Conservation (phyloP, 2,888 invertebrate species). For the Troides helena region DNA sequence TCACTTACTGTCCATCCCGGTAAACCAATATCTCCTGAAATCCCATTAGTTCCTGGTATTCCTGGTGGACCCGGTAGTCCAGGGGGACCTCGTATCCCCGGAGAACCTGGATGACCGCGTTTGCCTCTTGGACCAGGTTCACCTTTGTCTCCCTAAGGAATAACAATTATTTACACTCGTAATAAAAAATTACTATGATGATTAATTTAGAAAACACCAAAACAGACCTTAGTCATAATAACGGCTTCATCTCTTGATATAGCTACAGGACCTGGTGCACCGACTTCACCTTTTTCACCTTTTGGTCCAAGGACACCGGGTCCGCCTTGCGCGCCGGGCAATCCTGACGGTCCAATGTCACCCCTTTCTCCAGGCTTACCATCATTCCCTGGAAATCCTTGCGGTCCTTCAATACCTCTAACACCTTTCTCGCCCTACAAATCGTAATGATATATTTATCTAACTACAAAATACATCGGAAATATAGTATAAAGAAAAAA, state of each 20-base stretch:
- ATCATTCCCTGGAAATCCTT: constrained; percentile 83
- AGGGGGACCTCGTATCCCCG: constrained; percentile 88
- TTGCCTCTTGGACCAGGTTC: constrained; percentile 70
- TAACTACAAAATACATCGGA: no score
- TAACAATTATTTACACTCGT: not conserved
- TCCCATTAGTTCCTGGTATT: constrained; percentile 84
- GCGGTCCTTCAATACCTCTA: constrained; percentile 82
- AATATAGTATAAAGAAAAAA: no score
- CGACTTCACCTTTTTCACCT: constrained; percentile 86
- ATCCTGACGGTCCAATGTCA: constrained; percentile 85
- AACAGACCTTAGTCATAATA: constrained; percentile 77
- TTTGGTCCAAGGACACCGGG: constrained; percentile 83
- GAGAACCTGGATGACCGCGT: constrained; percentile 89
- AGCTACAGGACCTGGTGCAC: constrained; percentile 84
- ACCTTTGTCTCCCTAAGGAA: constrained; percentile 60
- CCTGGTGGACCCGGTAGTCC: constrained; percentile 86
- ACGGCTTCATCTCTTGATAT: constrained; percentile 81
- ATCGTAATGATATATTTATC: not conserved
- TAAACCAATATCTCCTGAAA: constrained; percentile 86
- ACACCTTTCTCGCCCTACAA: constrained; percentile 82
- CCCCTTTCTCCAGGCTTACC: constrained; percentile 84
- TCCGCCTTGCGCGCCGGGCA: constrained; percentile 85
- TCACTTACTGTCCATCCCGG: constrained; percentile 87
- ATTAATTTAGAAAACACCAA: not conserved
- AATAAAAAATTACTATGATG: not conserved